Conservation (phyloP, 2,113 vertebrate species). For the Ahaetulla prasina region DNA sequence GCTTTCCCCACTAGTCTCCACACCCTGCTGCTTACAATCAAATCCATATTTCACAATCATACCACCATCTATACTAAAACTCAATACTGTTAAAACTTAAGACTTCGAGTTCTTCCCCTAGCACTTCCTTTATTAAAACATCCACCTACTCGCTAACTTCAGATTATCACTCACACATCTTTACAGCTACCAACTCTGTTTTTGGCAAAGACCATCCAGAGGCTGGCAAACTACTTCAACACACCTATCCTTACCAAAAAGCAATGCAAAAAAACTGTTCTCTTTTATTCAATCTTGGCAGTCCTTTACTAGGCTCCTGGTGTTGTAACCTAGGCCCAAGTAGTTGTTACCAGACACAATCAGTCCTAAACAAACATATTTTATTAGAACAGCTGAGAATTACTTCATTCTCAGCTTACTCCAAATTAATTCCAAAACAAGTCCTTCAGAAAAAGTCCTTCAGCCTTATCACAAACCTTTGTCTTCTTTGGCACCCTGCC, state of each 20-base stretch:
- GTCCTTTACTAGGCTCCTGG: background rate
- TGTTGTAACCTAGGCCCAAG: too few species aligned
- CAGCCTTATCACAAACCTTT: too few species aligned
- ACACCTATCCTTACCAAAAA: background rate
- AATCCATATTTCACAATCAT: background rate
- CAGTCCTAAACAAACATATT: too few species aligned
- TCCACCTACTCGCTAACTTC: background rate
- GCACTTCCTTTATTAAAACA: background rate
- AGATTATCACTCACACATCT: background rate
- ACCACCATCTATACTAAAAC: background rate
- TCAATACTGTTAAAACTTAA: background rate
- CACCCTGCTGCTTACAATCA: background rate
- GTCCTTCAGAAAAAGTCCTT: too few species aligned
- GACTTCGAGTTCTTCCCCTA: background rate
- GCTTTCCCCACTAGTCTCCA: background rate
- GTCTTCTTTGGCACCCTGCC: too few species aligned
- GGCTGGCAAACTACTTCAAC: background rate
- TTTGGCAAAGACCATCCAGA: too few species aligned
- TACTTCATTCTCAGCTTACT: too few species aligned
- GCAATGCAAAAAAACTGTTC: background rate
- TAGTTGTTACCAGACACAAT: too few species aligned
- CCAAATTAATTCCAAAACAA: too few species aligned
- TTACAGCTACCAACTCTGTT: background rate
- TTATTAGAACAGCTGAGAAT: too few species aligned
- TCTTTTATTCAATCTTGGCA: background rate